Evolutionary conservation across 2,888 invertebrate genomes (phyloP).

Genomic region (Acronicta psi): DNA sequence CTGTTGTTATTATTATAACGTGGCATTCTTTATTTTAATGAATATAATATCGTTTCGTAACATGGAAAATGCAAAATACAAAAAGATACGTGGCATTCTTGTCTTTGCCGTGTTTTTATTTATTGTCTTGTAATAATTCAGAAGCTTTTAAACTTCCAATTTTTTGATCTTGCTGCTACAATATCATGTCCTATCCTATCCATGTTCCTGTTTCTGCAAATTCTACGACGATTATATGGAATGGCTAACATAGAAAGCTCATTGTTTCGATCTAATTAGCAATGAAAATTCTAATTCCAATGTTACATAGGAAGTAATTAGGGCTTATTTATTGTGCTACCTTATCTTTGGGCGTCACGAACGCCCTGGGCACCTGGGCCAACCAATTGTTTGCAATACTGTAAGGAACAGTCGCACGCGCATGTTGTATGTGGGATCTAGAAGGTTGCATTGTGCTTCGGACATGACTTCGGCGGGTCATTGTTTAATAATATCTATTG

Average conservation of each 20-base stretch:
- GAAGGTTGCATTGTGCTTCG: constrained; percentile 47
- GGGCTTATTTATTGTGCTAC: constrained; percentile 81
- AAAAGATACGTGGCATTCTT: too few relatives aligned
- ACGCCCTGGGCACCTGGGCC: constrained; percentile 50
- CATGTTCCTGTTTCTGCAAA: constrained; percentile 27
- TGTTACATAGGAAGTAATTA: constrained; percentile 83
- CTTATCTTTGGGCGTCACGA: constrained; percentile 80
- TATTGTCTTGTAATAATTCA: background rate
- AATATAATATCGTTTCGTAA: too few relatives aligned
- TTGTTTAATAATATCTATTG: constrained; percentile 55
- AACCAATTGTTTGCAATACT: constrained; percentile 66
- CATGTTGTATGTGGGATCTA: constrained; percentile 38
- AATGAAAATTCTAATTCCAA: constrained; percentile 67
- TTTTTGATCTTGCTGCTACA: constrained; percentile 5
- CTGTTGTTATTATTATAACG: background rate
- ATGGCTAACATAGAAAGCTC: constrained; percentile 56
- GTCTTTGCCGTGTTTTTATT: too few relatives aligned
- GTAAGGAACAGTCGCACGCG: constrained; percentile 49
- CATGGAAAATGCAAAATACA: too few relatives aligned
- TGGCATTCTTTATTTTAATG: too few relatives aligned
- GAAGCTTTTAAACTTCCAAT: background rate
- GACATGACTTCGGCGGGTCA: constrained; percentile 22
- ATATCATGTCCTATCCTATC: constrained; percentile 15
- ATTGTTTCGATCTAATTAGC: constrained; percentile 69
- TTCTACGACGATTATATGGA: constrained; percentile 36